Evolutionary conservation across 2,797 vertebrate genomes (phyloP).

Genomic region (Poecilia picta): DNA sequence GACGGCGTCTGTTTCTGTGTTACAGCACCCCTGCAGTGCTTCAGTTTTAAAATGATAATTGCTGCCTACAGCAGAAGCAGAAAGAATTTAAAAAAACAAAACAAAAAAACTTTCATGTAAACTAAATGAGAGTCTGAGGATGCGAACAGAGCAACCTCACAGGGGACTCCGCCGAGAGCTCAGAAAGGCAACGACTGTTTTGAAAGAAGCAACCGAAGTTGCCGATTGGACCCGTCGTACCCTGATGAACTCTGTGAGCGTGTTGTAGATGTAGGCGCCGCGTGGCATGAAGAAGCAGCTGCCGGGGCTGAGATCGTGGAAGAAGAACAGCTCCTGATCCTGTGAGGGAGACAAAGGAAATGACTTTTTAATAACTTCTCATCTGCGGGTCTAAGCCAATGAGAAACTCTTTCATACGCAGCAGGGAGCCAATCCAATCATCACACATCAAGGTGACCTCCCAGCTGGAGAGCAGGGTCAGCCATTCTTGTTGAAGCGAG

Average conservation of each 20-base stretch:
- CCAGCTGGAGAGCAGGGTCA: not conserved
- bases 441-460: conserved; percentile 17
- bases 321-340: conserved; percentile 98
- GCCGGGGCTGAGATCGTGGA: conserved; percentile 95
- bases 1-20: not conserved
- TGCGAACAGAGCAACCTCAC: not conserved
- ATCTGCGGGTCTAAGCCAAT: conserved; percentile 33
- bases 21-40: not conserved
- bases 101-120: not conserved
- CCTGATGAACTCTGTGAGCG: conserved; percentile 90
- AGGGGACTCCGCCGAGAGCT: not conserved
- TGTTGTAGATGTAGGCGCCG: conserved; percentile 93
- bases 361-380: conserved; percentile 32
- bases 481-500: not conserved
- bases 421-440: conserved; percentile 31
- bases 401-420: conserved; percentile 14
- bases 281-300: conserved; percentile 96
- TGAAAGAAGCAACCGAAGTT: not conserved
- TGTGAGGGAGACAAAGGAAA: conserved; percentile 56
- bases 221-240: conserved; percentile 66
- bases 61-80: not conserved
- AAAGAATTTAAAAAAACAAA: not conserved
- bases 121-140: not conserved
- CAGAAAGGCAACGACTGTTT: not conserved
- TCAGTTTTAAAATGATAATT: conserved; percentile 1